These are phyloP conservation scores for Cephus sareptanus DNA, from an alignment of 2,888 invertebrate genomes.

Conservation along the genomic window DNA sequence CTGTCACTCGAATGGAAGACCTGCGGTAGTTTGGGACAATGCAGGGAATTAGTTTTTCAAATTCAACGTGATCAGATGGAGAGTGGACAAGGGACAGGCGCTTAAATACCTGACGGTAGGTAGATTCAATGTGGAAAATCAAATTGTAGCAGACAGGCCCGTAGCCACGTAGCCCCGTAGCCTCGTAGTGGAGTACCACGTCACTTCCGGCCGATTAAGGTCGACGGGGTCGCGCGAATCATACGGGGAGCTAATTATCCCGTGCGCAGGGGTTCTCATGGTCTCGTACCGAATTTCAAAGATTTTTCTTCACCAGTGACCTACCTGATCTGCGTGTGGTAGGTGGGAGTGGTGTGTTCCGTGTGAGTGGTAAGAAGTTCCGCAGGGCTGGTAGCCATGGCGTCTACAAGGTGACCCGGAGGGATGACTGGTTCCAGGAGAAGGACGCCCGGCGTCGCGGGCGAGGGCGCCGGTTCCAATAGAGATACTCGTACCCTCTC, in stretches of 20 bases:
- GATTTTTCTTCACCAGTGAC: not conserved
- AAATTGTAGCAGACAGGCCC: too few relatives aligned
- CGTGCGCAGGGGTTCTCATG: slow-evolving; percentile 38
- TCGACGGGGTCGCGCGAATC: slow-evolving; percentile 44
- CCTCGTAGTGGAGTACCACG: slow-evolving; percentile 22
- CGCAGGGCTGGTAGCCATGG: slow-evolving; percentile 57
- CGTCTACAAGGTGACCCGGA: slow-evolving; percentile 49
- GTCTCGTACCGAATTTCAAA: slow-evolving; percentile 37
- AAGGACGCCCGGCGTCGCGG: slow-evolving; percentile 62
- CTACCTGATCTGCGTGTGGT: slow-evolving; percentile 63
- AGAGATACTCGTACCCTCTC: slow-evolving; percentile 64
- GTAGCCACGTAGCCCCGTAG: too few relatives aligned
- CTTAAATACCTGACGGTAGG: too few relatives aligned
- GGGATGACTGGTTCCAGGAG: slow-evolving; percentile 57
- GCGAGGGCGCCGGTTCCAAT: slow-evolving; percentile 60
- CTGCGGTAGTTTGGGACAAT: too few relatives aligned
- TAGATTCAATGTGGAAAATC: too few relatives aligned
- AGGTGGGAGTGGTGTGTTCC: slow-evolving; percentile 62
- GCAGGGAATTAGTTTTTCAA: too few relatives aligned
- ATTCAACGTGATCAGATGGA: too few relatives aligned
- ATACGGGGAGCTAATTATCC: slow-evolving; percentile 43
- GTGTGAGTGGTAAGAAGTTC: slow-evolving; percentile 63
- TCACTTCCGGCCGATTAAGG: slow-evolving; percentile 55
- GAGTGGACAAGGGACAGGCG: too few relatives aligned
- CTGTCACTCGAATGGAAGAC: too few relatives aligned